Evolutionary conservation across 2,888 invertebrate genomes (phyloP), one percentile per base, ranked within the genome.

Genomic region (Drosophila demipolita): DNA sequence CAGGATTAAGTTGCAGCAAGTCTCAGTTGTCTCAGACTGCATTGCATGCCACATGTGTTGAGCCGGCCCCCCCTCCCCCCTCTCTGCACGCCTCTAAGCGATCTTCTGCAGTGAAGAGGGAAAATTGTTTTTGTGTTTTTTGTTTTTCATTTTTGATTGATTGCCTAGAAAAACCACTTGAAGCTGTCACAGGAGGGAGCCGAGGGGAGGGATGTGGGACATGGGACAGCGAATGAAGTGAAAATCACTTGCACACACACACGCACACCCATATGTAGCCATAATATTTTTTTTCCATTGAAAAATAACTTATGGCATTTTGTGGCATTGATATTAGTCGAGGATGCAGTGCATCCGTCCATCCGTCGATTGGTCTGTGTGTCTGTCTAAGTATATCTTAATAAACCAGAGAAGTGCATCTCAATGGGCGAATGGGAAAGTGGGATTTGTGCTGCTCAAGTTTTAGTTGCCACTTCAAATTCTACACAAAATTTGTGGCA

Each of bases 121-220:
- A 80, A 78, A 55, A 38, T 36, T 55, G 26, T 55, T 29, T 29
- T 38, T 55, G 0, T 55, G 0, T 26, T 54, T 74, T 77, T 73
- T 67, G 75, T 75, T 74, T 78, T 75, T 66, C 60, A 38, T 71
- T 75, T 87, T 83, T 87, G 87, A 87, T 87, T 89, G 87, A 87
- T 87, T 87, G 84, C 87, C 84, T 69, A 62, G 89, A 81, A 86
- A 86, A 84, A 81, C 89, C 87, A 88, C 89, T 87, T 86, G 86
- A 86, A 88, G 78, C 79, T 87, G 83, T 83, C 85, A 85, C 63
- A 55, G 42, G 36, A 20, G 54, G 45, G 38, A n/a, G 50, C 49
- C 49, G 69, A 60, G 36, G 23, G 26, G 60, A 55, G 65, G 53
- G 8, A 50, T 12, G 42, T 29, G 69, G 17, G 6, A 15, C 12